A percentile compares a stretch with the other conserved stretches of the same genome.
phyloP scores from a whole-genome alignment of 2,113 vertebrate species.

The Neogobius melanostomus region DNA sequence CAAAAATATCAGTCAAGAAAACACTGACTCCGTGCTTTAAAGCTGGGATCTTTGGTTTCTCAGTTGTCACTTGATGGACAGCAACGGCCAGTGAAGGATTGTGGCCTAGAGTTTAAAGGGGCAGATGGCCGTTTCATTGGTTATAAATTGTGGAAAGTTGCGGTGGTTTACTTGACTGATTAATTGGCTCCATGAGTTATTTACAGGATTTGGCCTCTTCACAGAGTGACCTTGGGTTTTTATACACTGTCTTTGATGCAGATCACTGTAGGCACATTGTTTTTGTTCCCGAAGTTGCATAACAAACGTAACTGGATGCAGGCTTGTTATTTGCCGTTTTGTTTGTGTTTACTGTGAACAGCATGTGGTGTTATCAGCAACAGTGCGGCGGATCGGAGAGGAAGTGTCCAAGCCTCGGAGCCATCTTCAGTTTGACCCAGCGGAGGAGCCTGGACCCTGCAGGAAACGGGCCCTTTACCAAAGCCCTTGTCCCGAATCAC shows the following conservation, averaged over 20 bases:
- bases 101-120: slow-evolving; percentile 3
- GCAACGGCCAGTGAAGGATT: neutral
- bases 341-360: slow-evolving; percentile 48
- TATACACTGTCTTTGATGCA: slow-evolving; percentile 22
- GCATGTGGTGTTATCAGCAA: slow-evolving; percentile 78
- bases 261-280: slow-evolving; percentile 22
- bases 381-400: slow-evolving; percentile 84
- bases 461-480: slow-evolving; percentile 72
- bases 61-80: neutral
- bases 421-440: slow-evolving; percentile 48
- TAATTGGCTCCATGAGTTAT: slow-evolving; percentile 39
- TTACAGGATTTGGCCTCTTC: slow-evolving; percentile 25
- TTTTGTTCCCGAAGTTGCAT: slow-evolving; percentile 23
- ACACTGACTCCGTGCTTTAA: too few species aligned
- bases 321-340: neutral
- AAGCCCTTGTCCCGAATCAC: slow-evolving; percentile 79
- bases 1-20: too few species aligned
- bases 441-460: slow-evolving; percentile 34
- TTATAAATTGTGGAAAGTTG: slow-evolving; percentile 30
- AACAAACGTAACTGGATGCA: slow-evolving; percentile 20
- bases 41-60: neutral
- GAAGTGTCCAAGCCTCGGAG: slow-evolving; percentile 78
- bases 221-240: slow-evolving; percentile 28
- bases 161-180: slow-evolving; percentile 29
- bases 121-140: slow-evolving; percentile 12